These are phyloP conservation scores for Ctenopoma multispine DNA, from an alignment of 2,797 vertebrate species.

Conservation along the genomic window DNA sequence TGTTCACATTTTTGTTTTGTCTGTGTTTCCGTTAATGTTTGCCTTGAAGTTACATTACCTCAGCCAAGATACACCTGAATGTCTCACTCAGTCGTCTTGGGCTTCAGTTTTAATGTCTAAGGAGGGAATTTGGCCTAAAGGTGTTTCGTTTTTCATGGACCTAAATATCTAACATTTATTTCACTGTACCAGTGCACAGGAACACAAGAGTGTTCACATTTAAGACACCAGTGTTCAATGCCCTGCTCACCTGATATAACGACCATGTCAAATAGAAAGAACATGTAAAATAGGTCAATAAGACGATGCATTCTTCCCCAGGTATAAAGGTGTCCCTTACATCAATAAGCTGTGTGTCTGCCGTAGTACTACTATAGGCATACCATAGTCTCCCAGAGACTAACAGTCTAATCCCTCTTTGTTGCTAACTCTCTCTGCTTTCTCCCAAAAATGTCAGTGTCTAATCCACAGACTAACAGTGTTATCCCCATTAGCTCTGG, in stretches of 20 bases:
- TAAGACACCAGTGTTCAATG: constrained; percentile 1
- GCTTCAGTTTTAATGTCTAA: constrained; percentile 17
- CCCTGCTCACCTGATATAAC: not conserved
- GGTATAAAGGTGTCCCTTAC: constrained; percentile 34
- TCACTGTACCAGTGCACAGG: too few relatives aligned
- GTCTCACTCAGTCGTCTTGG: constrained; percentile 6
- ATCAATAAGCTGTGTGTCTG: constrained; percentile 43
- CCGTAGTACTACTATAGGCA: constrained; percentile 24
- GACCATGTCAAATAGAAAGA: too few relatives aligned
- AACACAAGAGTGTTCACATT: not conserved
- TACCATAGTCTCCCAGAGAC: constrained; percentile 34
- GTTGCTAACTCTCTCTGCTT: constrained; percentile 69
- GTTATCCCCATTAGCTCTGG: constrained; percentile 70
- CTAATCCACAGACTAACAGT: constrained; percentile 72
- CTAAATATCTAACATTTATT: too few relatives aligned
- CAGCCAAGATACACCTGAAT: constrained; percentile 19
- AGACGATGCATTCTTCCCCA: not conserved
- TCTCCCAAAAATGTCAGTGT: constrained; percentile 64
- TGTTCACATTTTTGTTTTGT: constrained; percentile 39
- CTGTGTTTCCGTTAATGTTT: constrained; percentile 39
- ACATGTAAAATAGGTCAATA: too few relatives aligned
- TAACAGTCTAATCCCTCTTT: constrained; percentile 68
- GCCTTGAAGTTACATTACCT: constrained; percentile 38
- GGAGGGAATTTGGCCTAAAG: not conserved
- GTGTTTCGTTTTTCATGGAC: constrained; percentile 6